Conservation (phyloP, 2,888 invertebrate species). For the Apamea anceps region DNA sequence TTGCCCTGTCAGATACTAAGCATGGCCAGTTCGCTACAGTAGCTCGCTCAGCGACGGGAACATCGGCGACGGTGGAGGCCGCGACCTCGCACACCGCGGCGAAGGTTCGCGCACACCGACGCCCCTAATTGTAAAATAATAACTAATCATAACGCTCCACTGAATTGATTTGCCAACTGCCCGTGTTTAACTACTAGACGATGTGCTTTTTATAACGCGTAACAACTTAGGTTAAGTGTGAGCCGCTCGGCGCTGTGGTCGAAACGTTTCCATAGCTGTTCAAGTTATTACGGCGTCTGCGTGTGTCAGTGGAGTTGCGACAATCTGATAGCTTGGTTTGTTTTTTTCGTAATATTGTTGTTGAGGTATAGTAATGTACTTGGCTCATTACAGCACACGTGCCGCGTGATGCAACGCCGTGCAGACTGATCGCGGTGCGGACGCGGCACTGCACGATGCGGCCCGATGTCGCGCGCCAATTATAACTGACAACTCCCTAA, state of each 20-base stretch:
- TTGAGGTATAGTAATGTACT: slow-evolving; percentile 22
- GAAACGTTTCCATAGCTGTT: slow-evolving; percentile 23
- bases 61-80: not conserved
- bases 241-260: slow-evolving; percentile 15
- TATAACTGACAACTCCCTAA: not conserved
- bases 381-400: slow-evolving; percentile 13
- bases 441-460: not conserved
- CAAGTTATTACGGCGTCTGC: slow-evolving; percentile 39
- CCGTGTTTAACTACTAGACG: not conserved
- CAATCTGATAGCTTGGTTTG: slow-evolving; percentile 54
- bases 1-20: not conserved
- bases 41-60: not conserved
- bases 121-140: slow-evolving; percentile 45
- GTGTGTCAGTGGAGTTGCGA: slow-evolving; percentile 56
- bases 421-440: not conserved
- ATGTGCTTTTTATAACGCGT: slow-evolving; percentile 1
- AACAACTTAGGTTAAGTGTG: slow-evolving; percentile 34
- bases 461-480: not conserved
- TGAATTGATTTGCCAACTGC: slow-evolving; percentile 28
- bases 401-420: slow-evolving; percentile 4
- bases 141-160: slow-evolving; percentile 40
- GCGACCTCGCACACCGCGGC: slow-evolving; percentile 34
- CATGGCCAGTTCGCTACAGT: not conserved
- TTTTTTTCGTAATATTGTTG: slow-evolving; percentile 53
- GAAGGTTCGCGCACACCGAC: slow-evolving; percentile 5